Conservation (phyloP, 2,113 vertebrate species). For the Lampris incognitus region DNA sequence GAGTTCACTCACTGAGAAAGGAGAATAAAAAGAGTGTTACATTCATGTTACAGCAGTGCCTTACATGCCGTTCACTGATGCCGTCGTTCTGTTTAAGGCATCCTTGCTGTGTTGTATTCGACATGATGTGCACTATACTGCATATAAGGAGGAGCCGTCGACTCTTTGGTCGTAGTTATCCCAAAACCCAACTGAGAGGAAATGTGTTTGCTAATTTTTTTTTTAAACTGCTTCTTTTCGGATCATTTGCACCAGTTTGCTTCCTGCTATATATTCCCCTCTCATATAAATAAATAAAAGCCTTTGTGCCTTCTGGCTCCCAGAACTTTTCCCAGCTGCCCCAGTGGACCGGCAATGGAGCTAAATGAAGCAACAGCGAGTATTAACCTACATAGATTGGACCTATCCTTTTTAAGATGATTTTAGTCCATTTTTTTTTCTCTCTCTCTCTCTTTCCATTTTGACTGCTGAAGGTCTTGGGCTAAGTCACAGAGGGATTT, state of each 20-base stretch:
- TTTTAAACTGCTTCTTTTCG: conserved; percentile 46
- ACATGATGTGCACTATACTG: too few relatives aligned
- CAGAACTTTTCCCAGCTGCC: conserved; percentile 66
- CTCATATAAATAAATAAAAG: conserved; percentile 75
- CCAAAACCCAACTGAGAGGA: conserved; percentile 19
- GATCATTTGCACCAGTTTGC: conserved; percentile 72
- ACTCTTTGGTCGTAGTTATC: conserved; percentile 38
- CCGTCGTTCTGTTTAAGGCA: too few relatives aligned
- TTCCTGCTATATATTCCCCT: conserved; percentile 64
- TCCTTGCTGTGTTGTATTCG: too few relatives aligned
- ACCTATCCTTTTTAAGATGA: conserved; percentile 72
- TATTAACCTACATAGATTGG: conserved; percentile 79
- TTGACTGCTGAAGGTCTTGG: conserved; percentile 67
- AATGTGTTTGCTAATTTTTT: conserved; percentile 36
- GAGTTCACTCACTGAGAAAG: too few relatives aligned
- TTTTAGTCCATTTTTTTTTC: conserved; percentile 52
- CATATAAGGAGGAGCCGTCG: too few relatives aligned
- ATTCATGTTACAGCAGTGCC: too few relatives aligned
- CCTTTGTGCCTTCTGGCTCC: conserved; percentile 71
- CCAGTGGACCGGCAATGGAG: conserved; percentile 62
- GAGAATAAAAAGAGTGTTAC: too few relatives aligned
- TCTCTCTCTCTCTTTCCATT: conserved; percentile 22
- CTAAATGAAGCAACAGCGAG: conserved; percentile 75
- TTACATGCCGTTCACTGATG: too few relatives aligned
- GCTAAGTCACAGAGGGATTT: conserved; percentile 74